Percentiles rank a stretch among this genome's conserved stretches.
These are phyloP conservation scores for Anhinga rufa DNA, from an alignment of 2,113 vertebrate genomes.

Conservation along the genomic window DNA sequence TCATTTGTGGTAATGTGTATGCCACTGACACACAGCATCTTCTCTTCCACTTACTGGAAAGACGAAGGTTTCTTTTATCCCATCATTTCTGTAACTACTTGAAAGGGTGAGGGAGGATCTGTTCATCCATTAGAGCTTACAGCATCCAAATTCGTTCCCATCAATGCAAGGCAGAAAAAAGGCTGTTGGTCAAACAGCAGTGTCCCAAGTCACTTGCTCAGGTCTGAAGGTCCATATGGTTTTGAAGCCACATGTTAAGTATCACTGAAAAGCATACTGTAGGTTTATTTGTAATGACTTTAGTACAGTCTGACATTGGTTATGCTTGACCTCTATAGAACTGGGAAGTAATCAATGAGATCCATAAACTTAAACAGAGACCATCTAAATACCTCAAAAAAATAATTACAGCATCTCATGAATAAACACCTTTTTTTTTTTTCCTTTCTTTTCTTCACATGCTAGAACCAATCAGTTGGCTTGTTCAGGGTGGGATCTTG, in stretches of 20 bases:
- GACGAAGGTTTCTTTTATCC: neutral
- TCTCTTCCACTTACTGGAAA: neutral
- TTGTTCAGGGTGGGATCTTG: neutral
- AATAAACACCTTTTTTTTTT: neutral
- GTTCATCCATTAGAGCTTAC: neutral
- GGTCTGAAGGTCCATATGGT: neutral
- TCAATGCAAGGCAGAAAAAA: neutral
- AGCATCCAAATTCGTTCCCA: neutral
- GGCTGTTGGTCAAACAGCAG: neutral
- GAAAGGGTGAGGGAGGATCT: neutral
- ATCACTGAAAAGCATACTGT: neutral
- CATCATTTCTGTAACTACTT: neutral
- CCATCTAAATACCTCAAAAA: neutral
- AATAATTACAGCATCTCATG: neutral
- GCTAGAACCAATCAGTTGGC: neutral
- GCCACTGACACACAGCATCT: neutral
- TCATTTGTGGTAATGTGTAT: neutral
- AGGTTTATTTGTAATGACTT: neutral
- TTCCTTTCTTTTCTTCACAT: neutral
- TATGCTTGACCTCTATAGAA: neutral
- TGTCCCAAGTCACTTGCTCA: neutral
- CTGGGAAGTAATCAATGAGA: neutral
- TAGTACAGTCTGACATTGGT: neutral
- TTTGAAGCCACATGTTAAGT: neutral
- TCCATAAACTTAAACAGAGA: neutral